Evolutionary conservation across 2,888 invertebrate genomes (phyloP).

Genomic region (Drosophila mayaguana): DNA sequence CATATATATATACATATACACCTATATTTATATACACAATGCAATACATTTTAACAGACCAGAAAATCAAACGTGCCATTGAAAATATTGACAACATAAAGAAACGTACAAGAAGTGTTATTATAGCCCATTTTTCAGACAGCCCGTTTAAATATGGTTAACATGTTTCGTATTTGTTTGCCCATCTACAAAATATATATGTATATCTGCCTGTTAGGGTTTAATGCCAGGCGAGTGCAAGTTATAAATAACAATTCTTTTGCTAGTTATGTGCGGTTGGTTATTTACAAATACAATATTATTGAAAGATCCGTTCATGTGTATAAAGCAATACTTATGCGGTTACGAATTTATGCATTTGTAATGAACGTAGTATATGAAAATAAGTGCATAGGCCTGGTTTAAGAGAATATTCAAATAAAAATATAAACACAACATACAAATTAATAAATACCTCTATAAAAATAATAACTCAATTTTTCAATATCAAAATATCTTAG

Average conservation of each 20-base stretch:
- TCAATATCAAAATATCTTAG: constrained; percentile 12
- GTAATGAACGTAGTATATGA: constrained; percentile 26
- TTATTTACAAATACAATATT: constrained; percentile 24
- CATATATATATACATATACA: constrained; percentile 23
- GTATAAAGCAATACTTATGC: constrained; percentile 49
- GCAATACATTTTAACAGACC: constrained; percentile 35
- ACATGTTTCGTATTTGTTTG: constrained; percentile 27
- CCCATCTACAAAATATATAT: constrained; percentile 6
- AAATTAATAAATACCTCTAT: constrained; percentile 32
- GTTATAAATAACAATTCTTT: constrained; percentile 24
- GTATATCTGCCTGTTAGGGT: constrained; percentile 21
- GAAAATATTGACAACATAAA: constrained; percentile 14
- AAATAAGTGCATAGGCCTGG: constrained; percentile 27
- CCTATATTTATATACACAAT: constrained; percentile 16
- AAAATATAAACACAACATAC: constrained; percentile 15
- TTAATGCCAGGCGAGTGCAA: constrained; percentile 31
- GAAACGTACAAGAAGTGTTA: constrained; percentile 23
- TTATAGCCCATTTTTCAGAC: constrained; percentile 24
- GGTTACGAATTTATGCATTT: constrained; percentile 65
- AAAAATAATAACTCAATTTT: constrained; percentile 10
- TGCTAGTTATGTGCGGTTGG: constrained; percentile 23
- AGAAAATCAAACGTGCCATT: constrained; percentile 30
- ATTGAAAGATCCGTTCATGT: constrained; percentile 12
- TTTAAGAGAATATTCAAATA: constrained; percentile 31
- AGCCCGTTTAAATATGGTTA: constrained; percentile 36